Evolutionary conservation across 2,113 vertebrate genomes (phyloP), one percentile per base, ranked within the genome.

Genomic region (Cheilinus undulatus): DNA sequence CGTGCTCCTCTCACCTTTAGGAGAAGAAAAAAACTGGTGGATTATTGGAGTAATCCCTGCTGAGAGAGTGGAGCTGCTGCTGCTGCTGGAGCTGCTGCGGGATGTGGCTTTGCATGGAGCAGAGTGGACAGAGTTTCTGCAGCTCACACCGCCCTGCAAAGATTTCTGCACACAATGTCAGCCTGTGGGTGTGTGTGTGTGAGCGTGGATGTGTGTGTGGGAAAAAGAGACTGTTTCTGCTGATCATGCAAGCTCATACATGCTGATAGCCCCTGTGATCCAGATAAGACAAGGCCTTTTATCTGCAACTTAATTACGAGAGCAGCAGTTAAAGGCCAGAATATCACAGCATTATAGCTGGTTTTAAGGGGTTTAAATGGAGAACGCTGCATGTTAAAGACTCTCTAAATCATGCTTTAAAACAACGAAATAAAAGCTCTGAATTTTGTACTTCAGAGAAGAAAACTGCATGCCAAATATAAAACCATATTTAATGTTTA

Each of bases 121-220:
- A 19, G 82, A 89, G 69, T 91, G 89, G 88, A 88, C 86, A 77
- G 72, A 73, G 76, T 87, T 78, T 78, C 80, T 79, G 80, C 87
- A 78, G 86, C 85, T 88, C 86, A 76, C 66, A 79, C 82, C 85
- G 79, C 87, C 78, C 85, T 76, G 78, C 76, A 66, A 22, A 65
- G 78, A 65, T 80, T 82, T 85, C 80, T 77, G 69, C 79, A 85
- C 72, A 73, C 64, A 61, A 24, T 67, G 63, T 70, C 38, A 10
- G 65, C 20, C 23, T 56, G 11, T 64, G 40, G n/a, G 42, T 19
- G 69, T 49, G 57, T 61, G 63, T 30, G 32, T n/a, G 42, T 67
- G 56, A 30, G 57, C 19, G 30, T 23, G 63, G 30, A 38, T 61
- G 60, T 43, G 53, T 20, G 65, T 53, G 80, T 42, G 74, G 38